phyloP scores from a whole-genome alignment of 2,797 vertebrate species.

The Pitangus sulphuratus region DNA sequence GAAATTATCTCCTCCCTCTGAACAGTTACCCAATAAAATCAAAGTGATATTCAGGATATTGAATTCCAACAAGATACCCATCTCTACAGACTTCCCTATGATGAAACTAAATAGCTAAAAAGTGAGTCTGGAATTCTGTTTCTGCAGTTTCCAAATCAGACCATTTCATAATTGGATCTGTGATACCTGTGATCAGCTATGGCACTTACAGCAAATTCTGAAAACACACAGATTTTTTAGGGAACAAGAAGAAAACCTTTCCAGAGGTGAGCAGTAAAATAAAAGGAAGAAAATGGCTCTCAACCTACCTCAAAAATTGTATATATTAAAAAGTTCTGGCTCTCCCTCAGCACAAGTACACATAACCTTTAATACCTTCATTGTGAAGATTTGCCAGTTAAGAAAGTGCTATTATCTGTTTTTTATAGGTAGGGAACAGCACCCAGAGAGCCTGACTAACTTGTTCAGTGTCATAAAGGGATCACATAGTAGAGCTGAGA shows the following conservation, averaged over 20 bases:
- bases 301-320: conserved; percentile 25
- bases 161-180: background rate
- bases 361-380: conserved; percentile 39
- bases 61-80: background rate
- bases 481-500: background rate
- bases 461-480: conserved; percentile 45
- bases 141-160: background rate
- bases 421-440: background rate
- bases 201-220: background rate
- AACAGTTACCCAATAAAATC: background rate
- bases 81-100: background rate
- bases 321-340: conserved; percentile 30
- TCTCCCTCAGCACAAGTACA: conserved; percentile 6
- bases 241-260: background rate
- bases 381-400: conserved; percentile 21
- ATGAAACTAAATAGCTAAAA: background rate
- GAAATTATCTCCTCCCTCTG: background rate
- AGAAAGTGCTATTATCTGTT: conserved; percentile 4
- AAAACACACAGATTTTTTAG: background rate
- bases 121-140: background rate
- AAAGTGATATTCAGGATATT: background rate
- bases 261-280: background rate
- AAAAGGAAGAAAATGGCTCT: conserved; percentile 7
- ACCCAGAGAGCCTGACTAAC: background rate
- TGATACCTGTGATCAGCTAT: background rate